phyloP scores from a whole-genome alignment of 2,888 invertebrate species.

The Neoascia interrupta region DNA sequence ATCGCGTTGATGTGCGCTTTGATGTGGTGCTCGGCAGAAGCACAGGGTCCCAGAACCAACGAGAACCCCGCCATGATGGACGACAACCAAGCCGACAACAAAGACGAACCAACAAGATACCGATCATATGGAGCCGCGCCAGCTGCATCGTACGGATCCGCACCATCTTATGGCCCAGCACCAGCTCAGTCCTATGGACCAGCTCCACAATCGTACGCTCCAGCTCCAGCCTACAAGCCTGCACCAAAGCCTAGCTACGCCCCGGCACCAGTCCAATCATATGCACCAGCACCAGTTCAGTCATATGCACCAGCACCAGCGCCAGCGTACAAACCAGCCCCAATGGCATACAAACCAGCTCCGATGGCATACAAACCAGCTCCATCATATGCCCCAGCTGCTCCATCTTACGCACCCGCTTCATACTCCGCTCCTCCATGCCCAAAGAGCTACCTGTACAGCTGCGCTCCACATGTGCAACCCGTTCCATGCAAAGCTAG shows the following conservation, averaged over 20 bases:
- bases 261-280: constrained; percentile 41
- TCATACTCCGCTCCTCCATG: constrained; percentile 70
- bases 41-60: constrained; percentile 23
- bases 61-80: constrained; percentile 28
- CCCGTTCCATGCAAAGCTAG: constrained; percentile 71
- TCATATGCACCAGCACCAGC: constrained; percentile 43
- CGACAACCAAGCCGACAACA: not conserved
- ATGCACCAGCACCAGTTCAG: constrained; percentile 35
- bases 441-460: constrained; percentile 72
- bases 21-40: constrained; percentile 30
- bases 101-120: constrained; percentile 23
- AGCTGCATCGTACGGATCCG: constrained; percentile 42
- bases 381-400: constrained; percentile 44
- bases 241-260: constrained; percentile 30
- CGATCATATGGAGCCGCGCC: constrained; percentile 54
- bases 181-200: constrained; percentile 33
- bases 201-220: no score
- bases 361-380: constrained; percentile 47
- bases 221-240: constrained; percentile 34
- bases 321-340: constrained; percentile 34
- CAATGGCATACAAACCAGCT: constrained; percentile 49
- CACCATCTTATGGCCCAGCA: constrained; percentile 28
- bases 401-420: constrained; percentile 51
- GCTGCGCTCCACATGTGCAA: constrained; percentile 72
- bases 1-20: constrained; percentile 42